Conservation (phyloP, 2,113 vertebrate species). For the Nesogale talazaci region DNA sequence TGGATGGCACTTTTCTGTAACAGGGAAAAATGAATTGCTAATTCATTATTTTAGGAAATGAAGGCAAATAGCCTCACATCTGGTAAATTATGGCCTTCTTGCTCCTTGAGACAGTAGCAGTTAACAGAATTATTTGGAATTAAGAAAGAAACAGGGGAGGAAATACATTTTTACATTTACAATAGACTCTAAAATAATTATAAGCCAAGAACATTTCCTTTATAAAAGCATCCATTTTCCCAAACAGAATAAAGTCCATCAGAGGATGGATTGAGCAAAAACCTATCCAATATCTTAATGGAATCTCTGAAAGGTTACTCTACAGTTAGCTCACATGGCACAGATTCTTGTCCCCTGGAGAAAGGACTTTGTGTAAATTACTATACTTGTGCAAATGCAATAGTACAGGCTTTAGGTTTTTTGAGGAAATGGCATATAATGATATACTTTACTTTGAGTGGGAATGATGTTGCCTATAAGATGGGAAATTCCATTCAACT, state of each 20-base stretch:
- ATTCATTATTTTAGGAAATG: conserved; percentile 77
- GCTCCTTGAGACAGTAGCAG: conserved; percentile 41
- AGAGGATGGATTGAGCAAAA: conserved; percentile 65
- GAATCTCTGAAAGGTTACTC: conserved; percentile 3
- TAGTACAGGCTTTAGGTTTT: neutral
- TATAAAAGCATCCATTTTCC: conserved; percentile 71
- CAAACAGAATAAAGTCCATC: conserved; percentile 42
- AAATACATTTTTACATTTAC: conserved; percentile 72
- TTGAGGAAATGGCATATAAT: conserved; percentile 28
- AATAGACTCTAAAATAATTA: conserved; percentile 48
- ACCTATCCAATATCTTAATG: conserved; percentile 40
- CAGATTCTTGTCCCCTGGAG: conserved; percentile 1
- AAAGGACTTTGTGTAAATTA: neutral
- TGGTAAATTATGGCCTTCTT: conserved; percentile 69
- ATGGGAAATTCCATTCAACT: neutral
- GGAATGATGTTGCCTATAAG: neutral
- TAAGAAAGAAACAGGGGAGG: conserved; percentile 59
- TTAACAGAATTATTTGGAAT: conserved; percentile 63
- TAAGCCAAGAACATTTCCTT: conserved; percentile 43
- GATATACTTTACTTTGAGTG: conserved; percentile 42
- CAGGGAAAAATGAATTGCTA: conserved; percentile 66
- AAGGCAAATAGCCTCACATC: conserved; percentile 62
- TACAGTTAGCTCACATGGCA: neutral
- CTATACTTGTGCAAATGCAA: neutral
- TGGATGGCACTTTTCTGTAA: conserved; percentile 70